phyloP scores from a whole-genome alignment of 2,888 invertebrate genomes.

The Drosophila longiperda region DNA sequence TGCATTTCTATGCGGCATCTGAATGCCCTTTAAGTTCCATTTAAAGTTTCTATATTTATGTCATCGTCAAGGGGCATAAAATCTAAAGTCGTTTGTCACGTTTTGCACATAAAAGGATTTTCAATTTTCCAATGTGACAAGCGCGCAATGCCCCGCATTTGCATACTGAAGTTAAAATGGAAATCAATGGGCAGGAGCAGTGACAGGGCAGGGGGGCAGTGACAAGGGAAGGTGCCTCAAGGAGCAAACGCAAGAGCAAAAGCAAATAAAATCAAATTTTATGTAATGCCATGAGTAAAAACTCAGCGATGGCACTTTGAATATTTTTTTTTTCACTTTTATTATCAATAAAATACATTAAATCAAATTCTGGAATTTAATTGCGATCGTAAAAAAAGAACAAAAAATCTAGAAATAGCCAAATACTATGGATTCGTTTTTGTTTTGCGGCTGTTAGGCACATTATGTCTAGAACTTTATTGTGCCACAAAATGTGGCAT shows the following conservation, averaged over 20 bases:
- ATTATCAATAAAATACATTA: conserved; percentile 79
- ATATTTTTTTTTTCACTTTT: conserved; percentile 47
- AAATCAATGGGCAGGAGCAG: background rate
- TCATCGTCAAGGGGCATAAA: conserved; percentile 53
- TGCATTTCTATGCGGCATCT: conserved; percentile 1
- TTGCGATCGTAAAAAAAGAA: conserved; percentile 72
- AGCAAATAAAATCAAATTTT: conserved; percentile 71
- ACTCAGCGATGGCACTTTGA: conserved; percentile 46
- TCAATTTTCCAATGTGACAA: conserved; percentile 77
- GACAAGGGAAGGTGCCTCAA: conserved; percentile 1
- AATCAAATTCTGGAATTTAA: conserved; percentile 76
- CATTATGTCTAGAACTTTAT: conserved; percentile 26
- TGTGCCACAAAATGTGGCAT: conserved; percentile 53
- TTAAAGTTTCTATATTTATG: conserved; percentile 48
- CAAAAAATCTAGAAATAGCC: background rate
- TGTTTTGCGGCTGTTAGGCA: conserved; percentile 33
- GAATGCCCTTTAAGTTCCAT: conserved; percentile 33
- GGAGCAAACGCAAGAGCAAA: conserved; percentile 17
- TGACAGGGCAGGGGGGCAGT: background rate
- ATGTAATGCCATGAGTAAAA: conserved; percentile 52
- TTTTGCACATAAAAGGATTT: conserved; percentile 78
- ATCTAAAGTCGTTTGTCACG: conserved; percentile 74
- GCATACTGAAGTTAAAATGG: conserved; percentile 56
- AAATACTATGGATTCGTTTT: conserved; percentile 26
- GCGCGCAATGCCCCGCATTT: conserved; percentile 60